These are phyloP conservation scores for Tachyglossus aculeatus DNA, from an alignment of 2,797 vertebrate genomes.

Conservation along the genomic window DNA sequence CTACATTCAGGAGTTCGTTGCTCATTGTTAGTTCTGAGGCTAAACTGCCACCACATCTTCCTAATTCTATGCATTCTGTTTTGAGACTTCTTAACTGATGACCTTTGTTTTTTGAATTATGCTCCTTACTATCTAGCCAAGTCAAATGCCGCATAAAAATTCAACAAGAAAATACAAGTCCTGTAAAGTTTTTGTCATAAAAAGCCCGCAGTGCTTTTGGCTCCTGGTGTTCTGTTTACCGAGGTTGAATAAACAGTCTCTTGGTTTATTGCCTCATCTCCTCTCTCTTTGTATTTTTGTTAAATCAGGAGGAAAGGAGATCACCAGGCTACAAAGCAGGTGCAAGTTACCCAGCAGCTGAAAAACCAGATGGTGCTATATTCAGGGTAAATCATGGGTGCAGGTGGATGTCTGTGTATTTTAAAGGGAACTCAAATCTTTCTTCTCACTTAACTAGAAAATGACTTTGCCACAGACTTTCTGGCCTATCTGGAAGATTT, in stretches of 20 bases:
- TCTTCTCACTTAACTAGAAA: too few relatives aligned
- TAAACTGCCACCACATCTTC: not conserved
- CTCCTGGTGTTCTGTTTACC: constrained; percentile 1
- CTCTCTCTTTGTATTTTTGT: not conserved
- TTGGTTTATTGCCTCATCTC: not conserved
- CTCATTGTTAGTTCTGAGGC: not conserved
- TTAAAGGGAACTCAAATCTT: too few relatives aligned
- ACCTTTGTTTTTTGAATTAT: not conserved
- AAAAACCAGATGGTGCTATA: constrained; percentile 4
- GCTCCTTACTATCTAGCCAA: not conserved
- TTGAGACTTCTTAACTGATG: not conserved
- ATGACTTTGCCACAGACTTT: too few relatives aligned
- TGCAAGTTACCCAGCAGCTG: not conserved
- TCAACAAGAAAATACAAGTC: not conserved
- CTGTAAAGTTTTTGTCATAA: constrained; percentile 8
- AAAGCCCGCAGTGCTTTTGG: not conserved
- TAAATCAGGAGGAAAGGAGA: not conserved
- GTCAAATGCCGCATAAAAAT: constrained; percentile 14
- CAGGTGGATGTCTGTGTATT: too few relatives aligned
- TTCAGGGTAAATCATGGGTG: not conserved
- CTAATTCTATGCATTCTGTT: not conserved
- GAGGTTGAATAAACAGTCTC: not conserved
- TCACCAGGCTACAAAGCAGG: not conserved
- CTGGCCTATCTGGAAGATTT: too few relatives aligned
- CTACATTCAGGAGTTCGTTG: not conserved